Conservation (phyloP, 2,113 vertebrate genomes). For the Corythaixoides concolor region DNA sequence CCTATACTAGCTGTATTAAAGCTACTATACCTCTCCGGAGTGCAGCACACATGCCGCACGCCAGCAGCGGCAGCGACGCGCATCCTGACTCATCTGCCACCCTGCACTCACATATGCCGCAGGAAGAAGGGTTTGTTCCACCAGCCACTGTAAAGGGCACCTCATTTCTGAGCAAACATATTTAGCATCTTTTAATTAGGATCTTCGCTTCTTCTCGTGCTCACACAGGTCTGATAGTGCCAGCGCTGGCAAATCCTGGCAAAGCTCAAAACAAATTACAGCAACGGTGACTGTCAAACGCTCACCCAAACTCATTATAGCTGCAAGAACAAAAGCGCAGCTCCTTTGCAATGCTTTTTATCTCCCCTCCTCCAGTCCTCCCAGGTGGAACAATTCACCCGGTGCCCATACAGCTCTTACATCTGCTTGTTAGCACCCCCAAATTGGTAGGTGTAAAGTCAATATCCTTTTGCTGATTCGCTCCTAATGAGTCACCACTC, state of each 20-base stretch:
- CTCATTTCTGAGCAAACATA: not conserved
- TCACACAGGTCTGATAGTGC: not conserved
- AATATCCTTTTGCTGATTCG: slow-evolving; percentile 60
- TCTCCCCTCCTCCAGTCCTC: slow-evolving; percentile 20
- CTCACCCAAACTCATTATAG: not conserved
- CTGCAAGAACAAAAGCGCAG: not conserved
- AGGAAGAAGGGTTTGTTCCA: not conserved
- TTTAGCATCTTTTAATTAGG: not conserved
- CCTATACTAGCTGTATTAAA: fast-evolving
- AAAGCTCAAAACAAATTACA: not conserved
- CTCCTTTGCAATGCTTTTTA: slow-evolving; percentile 24
- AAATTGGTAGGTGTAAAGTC: slow-evolving; percentile 63
- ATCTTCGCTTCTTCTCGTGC: not conserved
- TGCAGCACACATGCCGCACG: fast-evolving
- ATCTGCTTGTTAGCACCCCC: slow-evolving; percentile 62
- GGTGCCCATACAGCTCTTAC: slow-evolving; percentile 17
- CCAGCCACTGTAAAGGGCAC: not conserved
- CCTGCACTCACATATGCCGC: not conserved
- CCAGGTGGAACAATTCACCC: slow-evolving; percentile 43
- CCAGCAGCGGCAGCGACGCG: not conserved
- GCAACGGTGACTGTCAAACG: fast-evolving
- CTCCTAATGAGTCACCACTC: slow-evolving; percentile 52
- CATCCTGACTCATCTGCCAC: not conserved
- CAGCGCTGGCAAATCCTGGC: not conserved
- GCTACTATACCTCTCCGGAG: fast-evolving